Conservation (phyloP, 2,113 vertebrate species). For the Prunella himalayana region DNA sequence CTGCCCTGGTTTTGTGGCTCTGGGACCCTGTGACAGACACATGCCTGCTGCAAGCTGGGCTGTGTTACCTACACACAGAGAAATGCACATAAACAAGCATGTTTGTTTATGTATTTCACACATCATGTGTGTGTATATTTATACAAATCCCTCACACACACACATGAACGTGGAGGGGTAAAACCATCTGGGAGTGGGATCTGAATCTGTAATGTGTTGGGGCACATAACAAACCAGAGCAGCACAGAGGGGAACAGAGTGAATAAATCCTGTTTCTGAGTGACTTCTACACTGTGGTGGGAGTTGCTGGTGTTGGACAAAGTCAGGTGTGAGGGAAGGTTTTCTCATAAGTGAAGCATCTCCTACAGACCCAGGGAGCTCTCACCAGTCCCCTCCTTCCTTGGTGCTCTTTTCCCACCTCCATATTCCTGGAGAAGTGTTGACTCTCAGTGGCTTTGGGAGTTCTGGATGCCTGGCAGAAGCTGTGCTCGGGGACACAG, state of each 20-base stretch:
- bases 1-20: neutral
- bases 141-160: neutral
- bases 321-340: neutral
- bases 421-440: neutral
- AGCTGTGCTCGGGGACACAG: neutral
- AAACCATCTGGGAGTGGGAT: rapidly evolving
- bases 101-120: rapidly evolving
- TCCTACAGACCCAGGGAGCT: neutral
- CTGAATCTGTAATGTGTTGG: rapidly evolving
- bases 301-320: neutral
- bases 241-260: neutral
- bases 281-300: rapidly evolving
- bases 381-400: neutral
- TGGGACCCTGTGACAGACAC: neutral
- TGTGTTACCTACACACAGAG: rapidly evolving
- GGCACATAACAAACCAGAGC: neutral
- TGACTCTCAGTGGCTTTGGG: neutral
- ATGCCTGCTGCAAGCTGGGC: rapidly evolving
- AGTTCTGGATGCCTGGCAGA: neutral
- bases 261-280: neutral
- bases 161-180: rapidly evolving
- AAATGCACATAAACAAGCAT: neutral
- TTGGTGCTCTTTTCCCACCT: neutral
- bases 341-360: neutral
- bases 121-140: rapidly evolving